phyloP scores from a whole-genome alignment of 2,797 vertebrate genomes.

The Sylvilagus floridanus region DNA sequence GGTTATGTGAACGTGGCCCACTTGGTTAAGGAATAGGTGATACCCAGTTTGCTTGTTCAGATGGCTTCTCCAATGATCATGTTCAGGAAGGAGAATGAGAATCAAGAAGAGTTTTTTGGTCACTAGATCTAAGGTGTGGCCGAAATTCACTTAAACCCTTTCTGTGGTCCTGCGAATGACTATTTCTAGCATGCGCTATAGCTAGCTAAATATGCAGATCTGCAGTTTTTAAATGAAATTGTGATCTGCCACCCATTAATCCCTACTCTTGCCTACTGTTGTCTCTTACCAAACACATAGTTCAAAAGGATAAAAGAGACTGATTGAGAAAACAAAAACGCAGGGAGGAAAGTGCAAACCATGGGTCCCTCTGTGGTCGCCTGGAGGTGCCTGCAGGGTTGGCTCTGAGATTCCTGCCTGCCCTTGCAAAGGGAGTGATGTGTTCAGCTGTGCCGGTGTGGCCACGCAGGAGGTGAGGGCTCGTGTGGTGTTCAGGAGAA shows the following conservation, averaged over 20 bases:
- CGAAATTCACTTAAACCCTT: neutral
- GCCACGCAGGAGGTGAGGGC: neutral
- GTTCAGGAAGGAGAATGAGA: neutral
- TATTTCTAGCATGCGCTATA: neutral
- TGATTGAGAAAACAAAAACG: neutral
- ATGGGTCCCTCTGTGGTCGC: neutral
- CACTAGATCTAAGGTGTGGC: neutral
- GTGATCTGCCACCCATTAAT: neutral
- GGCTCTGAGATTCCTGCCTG: neutral
- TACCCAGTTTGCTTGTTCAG: neutral
- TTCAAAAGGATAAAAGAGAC: slow-evolving; percentile 15
- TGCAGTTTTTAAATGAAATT: neutral
- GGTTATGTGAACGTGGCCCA: neutral
- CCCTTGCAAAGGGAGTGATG: fast-evolving
- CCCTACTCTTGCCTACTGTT: neutral
- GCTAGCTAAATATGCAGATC: neutral
- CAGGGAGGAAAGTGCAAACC: neutral
- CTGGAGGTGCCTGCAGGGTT: neutral
- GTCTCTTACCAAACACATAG: neutral
- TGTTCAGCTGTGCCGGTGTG: neutral
- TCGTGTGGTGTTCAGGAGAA: neutral
- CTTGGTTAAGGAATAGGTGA: neutral
- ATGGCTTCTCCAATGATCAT: neutral
- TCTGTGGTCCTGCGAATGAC: neutral
- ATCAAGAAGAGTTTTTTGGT: neutral